Evolutionary conservation across 1,140 invertebrate species (phyloP), one percentile per base, ranked within the genome.

Genomic region (Bombus breviceps): DNA sequence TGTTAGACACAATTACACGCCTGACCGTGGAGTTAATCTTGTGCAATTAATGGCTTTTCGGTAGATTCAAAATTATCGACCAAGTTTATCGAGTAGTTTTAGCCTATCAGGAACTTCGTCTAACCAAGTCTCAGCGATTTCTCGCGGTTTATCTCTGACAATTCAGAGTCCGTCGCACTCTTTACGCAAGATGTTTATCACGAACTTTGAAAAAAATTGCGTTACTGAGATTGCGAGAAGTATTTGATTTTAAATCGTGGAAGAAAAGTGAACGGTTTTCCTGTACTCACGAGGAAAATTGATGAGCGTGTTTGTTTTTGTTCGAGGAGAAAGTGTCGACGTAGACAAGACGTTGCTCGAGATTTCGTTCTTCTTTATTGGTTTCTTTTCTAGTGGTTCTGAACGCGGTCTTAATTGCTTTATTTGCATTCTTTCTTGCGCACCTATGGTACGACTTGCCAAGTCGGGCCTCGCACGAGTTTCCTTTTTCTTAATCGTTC

Each of bases 381-480:
- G 73, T 47, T 71, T 43, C 74, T 18, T 39, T 73, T 71, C 32
- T 59, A 62, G 34, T 37, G 25, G 10, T 57, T 41, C 68, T 59
- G 34, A 18, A 25, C 53, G 72, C 22, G 81, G 28, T 28, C 28
- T 28, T 32, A 37, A 78, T 84, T 59, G 39, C n/a, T 84, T 71
- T 72, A 84, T 84, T 79, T 79, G 66, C 75, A 84, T 79, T 79
- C 83, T 53, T 72, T 53, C 53, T 79, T 39, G 59, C 22, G 28
- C 68, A 59, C 3, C 37, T 59, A 37, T 18, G 57, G 43, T 22
- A 28, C 69, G n/a, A 47, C 28, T 74, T 73, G 78, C 43, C 64
- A 80, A 80, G 78, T 66, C 22, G 22, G 1, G 8, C 8, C 15
- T 22, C 32, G 66, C 2, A 25, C 62, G 28, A 68, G 64, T 41